A percentile compares a stretch with the other conserved stretches of the same genome.
Conservation (phyloP, 1,140 invertebrate species). For the Heliothis subflexa region DNA sequence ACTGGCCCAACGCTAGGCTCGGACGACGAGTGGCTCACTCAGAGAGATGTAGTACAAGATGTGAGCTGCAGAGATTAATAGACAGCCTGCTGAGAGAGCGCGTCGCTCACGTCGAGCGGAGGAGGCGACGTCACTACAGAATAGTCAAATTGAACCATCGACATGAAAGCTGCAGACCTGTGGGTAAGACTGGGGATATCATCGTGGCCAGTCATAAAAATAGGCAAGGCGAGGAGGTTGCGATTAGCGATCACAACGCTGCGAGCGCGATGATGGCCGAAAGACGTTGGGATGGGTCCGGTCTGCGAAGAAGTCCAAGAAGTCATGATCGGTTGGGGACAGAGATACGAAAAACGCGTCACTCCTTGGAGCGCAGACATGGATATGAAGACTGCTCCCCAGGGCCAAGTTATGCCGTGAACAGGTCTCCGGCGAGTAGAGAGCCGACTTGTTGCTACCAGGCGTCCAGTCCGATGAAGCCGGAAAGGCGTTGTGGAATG, state of each 20-base stretch:
- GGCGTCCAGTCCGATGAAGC: conserved; percentile 58
- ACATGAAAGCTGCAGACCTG: conserved; percentile 72
- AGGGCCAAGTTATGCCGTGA: conserved; percentile 66
- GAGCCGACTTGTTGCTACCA: conserved; percentile 74
- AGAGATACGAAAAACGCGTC: conserved; percentile 51
- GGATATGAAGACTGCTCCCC: conserved; percentile 64
- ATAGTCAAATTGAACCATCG: conserved; percentile 81
- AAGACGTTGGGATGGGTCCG: conserved; percentile 53
- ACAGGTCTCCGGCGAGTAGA: conserved; percentile 56
- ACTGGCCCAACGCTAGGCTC: conserved; percentile 78
- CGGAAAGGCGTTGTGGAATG: background rate
- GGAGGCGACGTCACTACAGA: conserved; percentile 77
- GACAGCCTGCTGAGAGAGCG: conserved; percentile 78
- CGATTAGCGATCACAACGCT: conserved; percentile 60
- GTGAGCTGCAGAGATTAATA: conserved; percentile 78
- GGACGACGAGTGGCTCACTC: conserved; percentile 66
- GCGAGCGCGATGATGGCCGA: conserved; percentile 58
- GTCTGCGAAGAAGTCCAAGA: conserved; percentile 56
- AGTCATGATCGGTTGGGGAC: conserved; percentile 64
- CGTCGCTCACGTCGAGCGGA: conserved; percentile 77
- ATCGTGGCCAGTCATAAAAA: conserved; percentile 81
- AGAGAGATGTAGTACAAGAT: conserved; percentile 70
- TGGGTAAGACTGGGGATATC: conserved; percentile 82
- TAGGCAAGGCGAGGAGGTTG: conserved; percentile 61
- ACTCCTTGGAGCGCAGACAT: conserved; percentile 35